Evolutionary conservation across 2,888 invertebrate genomes (phyloP).

Genomic region (Ormyrus labotus): DNA sequence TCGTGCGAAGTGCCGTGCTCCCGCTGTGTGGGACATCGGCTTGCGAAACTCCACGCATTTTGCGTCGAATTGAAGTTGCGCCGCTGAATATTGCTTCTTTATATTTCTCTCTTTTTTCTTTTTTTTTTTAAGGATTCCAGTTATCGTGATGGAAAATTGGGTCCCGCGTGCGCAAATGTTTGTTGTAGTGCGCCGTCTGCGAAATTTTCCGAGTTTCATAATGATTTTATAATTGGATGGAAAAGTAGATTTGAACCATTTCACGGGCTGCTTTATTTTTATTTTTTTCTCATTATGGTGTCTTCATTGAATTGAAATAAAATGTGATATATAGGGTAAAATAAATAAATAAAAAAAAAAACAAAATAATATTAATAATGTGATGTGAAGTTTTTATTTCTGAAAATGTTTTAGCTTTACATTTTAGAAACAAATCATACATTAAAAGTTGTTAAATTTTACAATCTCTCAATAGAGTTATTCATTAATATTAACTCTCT

Average conservation of each 20-base stretch:
- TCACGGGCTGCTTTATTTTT: neutral
- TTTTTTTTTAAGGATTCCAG: neutral
- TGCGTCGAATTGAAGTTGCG: neutral
- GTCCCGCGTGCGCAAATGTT: neutral
- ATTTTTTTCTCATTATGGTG: no score
- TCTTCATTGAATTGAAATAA: no score
- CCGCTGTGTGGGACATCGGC: neutral
- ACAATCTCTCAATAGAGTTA: no score
- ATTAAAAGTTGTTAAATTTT: no score
- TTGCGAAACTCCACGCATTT: neutral
- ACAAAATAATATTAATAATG: no score
- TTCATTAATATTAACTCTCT: no score
- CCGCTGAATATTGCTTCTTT: neutral
- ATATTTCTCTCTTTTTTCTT: slow-evolving; percentile 6
- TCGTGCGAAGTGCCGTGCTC: neutral
- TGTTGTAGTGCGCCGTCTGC: neutral
- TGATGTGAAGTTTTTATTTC: no score
- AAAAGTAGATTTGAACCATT: neutral
- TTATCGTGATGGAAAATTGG: slow-evolving; percentile 15
- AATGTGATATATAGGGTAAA: no score
- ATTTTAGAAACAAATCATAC: no score
- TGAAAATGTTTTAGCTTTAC: no score
- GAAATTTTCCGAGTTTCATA: slow-evolving; percentile 18
- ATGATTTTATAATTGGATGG: neutral
- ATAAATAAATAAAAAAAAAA: no score